Evolutionary conservation across 2,888 invertebrate genomes (phyloP).

Genomic region (Eupeodes latifasciatus): DNA sequence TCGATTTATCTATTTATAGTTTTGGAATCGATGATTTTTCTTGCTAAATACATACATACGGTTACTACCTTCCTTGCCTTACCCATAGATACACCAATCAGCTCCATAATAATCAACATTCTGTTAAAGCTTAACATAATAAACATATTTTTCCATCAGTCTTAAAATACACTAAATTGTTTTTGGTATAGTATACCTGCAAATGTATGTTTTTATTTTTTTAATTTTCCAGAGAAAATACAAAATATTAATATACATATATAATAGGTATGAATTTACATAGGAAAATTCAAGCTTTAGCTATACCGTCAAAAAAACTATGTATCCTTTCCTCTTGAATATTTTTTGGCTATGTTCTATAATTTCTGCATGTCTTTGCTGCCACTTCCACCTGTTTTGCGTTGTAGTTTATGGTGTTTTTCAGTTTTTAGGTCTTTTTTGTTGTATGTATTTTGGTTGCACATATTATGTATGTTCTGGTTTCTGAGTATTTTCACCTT

Average conservation of each 20-base stretch:
- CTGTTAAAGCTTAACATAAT: constrained; percentile 20
- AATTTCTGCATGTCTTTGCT: constrained; percentile 10
- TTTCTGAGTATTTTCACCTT: constrained; percentile 23
- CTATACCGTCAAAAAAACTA: not conserved
- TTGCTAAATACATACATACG: too few relatives aligned
- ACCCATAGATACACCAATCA: not conserved
- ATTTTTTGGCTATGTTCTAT: not conserved
- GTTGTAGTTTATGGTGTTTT: constrained; percentile 18
- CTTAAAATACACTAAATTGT: not conserved
- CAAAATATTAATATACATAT: not conserved
- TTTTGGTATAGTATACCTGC: too few relatives aligned
- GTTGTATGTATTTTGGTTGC: not conserved
- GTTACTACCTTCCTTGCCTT: too few relatives aligned
- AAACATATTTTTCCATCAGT: constrained; percentile 8
- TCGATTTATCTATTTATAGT: too few relatives aligned
- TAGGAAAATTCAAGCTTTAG: not conserved
- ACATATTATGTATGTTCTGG: not conserved
- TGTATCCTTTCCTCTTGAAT: constrained; percentile 10
- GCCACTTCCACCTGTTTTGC: constrained; percentile 33
- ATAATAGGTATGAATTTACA: too few relatives aligned
- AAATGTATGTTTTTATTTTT: not conserved
- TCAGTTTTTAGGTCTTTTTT: not conserved
- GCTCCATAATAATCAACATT: constrained; percentile 29
- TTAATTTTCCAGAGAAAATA: constrained; percentile 13
- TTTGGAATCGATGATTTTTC: too few relatives aligned